Evolutionary conservation across 2,113 vertebrate genomes (phyloP), one percentile per base, ranked within the genome.

Genomic region (Cervus canadensis): DNA sequence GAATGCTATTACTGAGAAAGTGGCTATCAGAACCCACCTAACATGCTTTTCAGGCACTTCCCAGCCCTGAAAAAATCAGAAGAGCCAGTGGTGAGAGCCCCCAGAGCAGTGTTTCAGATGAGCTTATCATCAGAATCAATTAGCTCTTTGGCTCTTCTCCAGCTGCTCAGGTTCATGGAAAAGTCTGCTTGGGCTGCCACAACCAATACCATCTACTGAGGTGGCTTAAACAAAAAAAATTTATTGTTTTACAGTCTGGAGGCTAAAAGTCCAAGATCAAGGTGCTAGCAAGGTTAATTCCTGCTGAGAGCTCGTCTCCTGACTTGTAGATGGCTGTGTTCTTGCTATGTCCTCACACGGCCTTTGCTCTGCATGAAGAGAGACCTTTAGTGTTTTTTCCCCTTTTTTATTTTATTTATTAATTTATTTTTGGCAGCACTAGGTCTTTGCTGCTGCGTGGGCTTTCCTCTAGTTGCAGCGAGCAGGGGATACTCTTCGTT

Each of bases 61-160:
- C 97, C 57, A 81, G 4, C 11, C 54, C 36, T 67, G 43, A 45
- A 50, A 40, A 91, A 81, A 76, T 14, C 43, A 95, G 87, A 91
- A 96, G 23, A 97, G 23, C 19, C 57, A 96, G 59, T 52, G 30
- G 21, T 88, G 81, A 92, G 87, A 59, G 33, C 19, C 40, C 16
- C 48, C 45, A 95, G 16, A 56, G 85, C 57, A 90, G 30, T 30
- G 67, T 59, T 93, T 93, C 15, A 60, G 85, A 95, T 56, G 48
- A 94, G 56, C 64, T 95, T 59, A 89, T 16, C 83, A 60, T 40
- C 52, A 86, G 48, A 94, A 91, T 88, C 67, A 96, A 30, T 85
- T 79, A 79, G 78, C n/a, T 45, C 43, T 96, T 81, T 97, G 90
- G 52, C 79, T 92, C 40, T 14, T 92, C 19, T 96, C 64, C 67